phyloP scores from a whole-genome alignment of 1,140 invertebrate genomes.

The Grapholita molesta region DNA sequence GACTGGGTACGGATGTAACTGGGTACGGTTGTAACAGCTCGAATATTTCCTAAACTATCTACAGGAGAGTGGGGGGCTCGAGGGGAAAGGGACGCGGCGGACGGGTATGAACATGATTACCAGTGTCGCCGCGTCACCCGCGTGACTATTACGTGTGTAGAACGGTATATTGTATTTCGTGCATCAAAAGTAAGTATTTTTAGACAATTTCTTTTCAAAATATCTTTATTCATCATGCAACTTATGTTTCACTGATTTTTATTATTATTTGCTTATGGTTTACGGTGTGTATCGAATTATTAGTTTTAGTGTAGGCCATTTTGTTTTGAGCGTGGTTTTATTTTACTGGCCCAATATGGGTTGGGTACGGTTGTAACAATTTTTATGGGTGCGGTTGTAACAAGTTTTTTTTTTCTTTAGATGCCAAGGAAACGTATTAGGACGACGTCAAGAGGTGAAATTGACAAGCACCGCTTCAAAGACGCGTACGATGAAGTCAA shows the following conservation, averaged over 20 bases:
- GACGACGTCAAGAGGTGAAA: conserved; percentile 23
- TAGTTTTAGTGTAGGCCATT: not conserved
- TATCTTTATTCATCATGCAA: not conserved
- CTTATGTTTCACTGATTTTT: not conserved
- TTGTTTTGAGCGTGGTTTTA: no score
- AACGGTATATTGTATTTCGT: not conserved
- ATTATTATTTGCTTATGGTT: not conserved
- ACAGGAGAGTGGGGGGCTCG: not conserved
- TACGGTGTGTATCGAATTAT: not conserved
- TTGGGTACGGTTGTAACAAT: conserved; percentile 23
- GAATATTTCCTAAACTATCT: not conserved
- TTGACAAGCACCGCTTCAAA: conserved; percentile 19
- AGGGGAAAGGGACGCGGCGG: not conserved
- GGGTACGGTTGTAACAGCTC: no score
- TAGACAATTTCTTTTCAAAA: not conserved
- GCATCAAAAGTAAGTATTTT: conserved; percentile 12
- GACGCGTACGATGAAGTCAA: conserved; percentile 33
- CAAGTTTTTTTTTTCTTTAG: conserved; percentile 23
- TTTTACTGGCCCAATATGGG: not conserved
- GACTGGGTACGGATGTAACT: conserved; percentile 15
- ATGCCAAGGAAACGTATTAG: conserved; percentile 32
- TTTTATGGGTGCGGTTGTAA: conserved; percentile 31
- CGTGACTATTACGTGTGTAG: no score
- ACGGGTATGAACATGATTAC: no score
- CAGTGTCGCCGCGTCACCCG: no score